phyloP scores from a whole-genome alignment of 1,140 invertebrate genomes.

The Drosophila chauvacae region DNA sequence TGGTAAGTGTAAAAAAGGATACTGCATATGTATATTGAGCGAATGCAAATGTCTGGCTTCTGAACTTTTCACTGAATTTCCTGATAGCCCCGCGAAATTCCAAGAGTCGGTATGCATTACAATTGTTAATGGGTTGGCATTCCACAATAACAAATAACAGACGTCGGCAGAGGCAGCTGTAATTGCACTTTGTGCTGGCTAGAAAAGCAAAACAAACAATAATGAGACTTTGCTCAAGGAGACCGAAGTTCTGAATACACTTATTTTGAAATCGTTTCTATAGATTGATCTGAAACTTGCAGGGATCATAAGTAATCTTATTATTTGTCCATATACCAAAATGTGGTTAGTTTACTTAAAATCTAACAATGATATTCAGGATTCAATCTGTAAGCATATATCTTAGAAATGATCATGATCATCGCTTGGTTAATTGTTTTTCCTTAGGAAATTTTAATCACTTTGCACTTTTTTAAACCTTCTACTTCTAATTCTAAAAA shows the following conservation, averaged over 20 bases:
- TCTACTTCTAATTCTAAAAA: too few relatives aligned
- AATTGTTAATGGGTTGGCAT: conserved; percentile 73
- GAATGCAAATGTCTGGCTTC: conserved; percentile 34
- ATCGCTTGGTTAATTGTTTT: too few relatives aligned
- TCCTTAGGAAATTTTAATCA: too few relatives aligned
- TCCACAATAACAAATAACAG: conserved; percentile 52
- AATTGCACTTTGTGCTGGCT: conserved; percentile 62
- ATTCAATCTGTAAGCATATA: background rate
- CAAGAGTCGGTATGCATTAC: conserved; percentile 59
- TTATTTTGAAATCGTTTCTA: background rate
- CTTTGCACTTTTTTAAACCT: too few relatives aligned
- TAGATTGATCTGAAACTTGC: conserved; percentile 1
- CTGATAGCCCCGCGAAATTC: conserved; percentile 50
- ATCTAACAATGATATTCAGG: background rate
- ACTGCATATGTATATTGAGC: conserved; percentile 23
- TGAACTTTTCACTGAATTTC: conserved; percentile 64
- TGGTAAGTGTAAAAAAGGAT: conserved; percentile 24
- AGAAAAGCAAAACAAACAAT: conserved; percentile 43
- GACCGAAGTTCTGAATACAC: conserved; percentile 1
- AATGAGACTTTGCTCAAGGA: conserved; percentile 3
- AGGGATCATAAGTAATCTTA: background rate
- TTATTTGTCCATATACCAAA: background rate
- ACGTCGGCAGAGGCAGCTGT: conserved; percentile 24
- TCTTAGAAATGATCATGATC: background rate
- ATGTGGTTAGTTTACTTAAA: background rate